Percentiles rank a stretch among this genome's conserved stretches.
Conservation (phyloP, 2,888 invertebrate genomes). For the Drosophila prolongata region DNA sequence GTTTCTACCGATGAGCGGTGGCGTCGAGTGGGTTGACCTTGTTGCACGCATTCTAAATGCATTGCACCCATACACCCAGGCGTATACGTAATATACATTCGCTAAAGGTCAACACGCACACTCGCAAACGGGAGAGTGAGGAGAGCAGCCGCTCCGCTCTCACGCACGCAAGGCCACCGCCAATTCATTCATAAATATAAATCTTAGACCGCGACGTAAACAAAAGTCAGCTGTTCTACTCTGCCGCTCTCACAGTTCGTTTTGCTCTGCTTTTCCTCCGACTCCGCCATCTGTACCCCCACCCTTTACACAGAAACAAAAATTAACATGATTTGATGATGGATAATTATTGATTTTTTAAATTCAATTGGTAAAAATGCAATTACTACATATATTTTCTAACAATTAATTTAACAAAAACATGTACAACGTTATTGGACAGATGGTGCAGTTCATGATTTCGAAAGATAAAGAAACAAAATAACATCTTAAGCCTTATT, state of each 20-base stretch:
- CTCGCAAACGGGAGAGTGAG: slow-evolving; percentile 42
- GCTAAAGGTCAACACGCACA: slow-evolving; percentile 76
- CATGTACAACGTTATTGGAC: too few species aligned
- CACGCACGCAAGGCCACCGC: slow-evolving; percentile 37
- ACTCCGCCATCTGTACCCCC: background rate
- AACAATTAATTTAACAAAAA: too few species aligned
- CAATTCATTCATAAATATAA: slow-evolving; percentile 80
- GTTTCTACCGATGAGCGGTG: slow-evolving; percentile 33
- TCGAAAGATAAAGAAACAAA: too few species aligned
- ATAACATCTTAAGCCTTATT: too few species aligned
- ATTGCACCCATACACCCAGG: slow-evolving; percentile 49
- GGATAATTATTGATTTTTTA: too few species aligned
- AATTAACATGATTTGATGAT: too few species aligned
- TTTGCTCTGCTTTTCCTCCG: slow-evolving; percentile 19
- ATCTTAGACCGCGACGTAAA: slow-evolving; percentile 65
- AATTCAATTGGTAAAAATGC: too few species aligned
- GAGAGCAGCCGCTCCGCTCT: slow-evolving; percentile 33
- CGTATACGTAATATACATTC: slow-evolving; percentile 68
- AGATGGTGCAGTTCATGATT: too few species aligned
- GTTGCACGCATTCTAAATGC: slow-evolving; percentile 75
- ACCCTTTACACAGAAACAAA: background rate
- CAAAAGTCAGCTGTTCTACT: slow-evolving; percentile 74
- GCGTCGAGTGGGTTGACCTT: slow-evolving; percentile 67
- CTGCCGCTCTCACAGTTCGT: slow-evolving; percentile 38
- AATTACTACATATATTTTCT: too few species aligned